Conservation (phyloP, 2,888 invertebrate genomes). For the Perizoma flavofasciatum region DNA sequence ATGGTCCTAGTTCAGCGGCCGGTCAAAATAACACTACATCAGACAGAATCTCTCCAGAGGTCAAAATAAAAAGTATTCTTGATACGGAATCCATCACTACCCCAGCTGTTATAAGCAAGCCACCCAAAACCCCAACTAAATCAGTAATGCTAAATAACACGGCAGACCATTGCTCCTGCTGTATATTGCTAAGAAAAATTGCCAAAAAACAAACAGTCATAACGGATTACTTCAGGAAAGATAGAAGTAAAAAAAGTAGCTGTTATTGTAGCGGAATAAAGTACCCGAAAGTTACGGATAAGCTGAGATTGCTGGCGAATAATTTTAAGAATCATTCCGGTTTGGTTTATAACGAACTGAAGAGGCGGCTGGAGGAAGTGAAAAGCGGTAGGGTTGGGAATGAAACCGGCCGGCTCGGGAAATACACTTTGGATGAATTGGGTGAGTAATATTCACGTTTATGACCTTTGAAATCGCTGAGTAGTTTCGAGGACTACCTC, state of each 20-base stretch:
- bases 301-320: conserved; percentile 56
- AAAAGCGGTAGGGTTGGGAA: conserved; percentile 17
- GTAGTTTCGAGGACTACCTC: too few relatives aligned
- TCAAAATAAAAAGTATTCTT: neutral
- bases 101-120: conserved; percentile 22
- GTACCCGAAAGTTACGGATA: conserved; percentile 59
- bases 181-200: conserved; percentile 56
- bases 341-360: conserved; percentile 44
- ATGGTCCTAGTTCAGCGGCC: neutral
- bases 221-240: conserved; percentile 58
- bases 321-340: conserved; percentile 50
- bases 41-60: too few relatives aligned
- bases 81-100: conserved; percentile 38
- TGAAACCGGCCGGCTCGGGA: conserved; percentile 15
- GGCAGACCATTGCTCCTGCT: conserved; percentile 63
- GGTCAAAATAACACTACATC: neutral
- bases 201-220: conserved; percentile 58
- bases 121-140: neutral
- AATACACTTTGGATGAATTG: conserved; percentile 50
- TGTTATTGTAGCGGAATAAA: conserved; percentile 59
- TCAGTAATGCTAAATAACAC: neutral
- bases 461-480: too few relatives aligned
- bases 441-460: conserved; percentile 44
- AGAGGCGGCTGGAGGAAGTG: conserved; percentile 40
- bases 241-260: conserved; percentile 8